Evolutionary conservation across 2,797 vertebrate species (phyloP).

Genomic region (Enteromius anoplus): DNA sequence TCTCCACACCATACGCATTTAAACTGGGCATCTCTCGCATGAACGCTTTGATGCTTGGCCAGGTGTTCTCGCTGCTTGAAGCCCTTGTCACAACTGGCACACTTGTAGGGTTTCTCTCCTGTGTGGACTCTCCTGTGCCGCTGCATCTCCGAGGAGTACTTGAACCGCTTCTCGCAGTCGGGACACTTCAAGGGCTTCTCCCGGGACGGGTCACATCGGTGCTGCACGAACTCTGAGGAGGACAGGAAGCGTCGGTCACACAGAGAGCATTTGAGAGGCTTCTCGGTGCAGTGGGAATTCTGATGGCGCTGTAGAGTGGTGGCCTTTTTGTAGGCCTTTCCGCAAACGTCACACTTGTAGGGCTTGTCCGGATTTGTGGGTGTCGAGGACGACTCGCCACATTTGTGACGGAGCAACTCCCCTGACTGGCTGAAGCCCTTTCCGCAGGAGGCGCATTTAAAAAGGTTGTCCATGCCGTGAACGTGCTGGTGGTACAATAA

Average conservation of each 20-base stretch:
- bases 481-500: constrained; percentile 97
- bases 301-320: constrained; percentile 96
- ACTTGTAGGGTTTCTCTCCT: constrained; percentile 96
- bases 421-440: constrained; percentile 97
- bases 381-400: constrained; percentile 76
- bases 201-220: constrained; percentile 91
- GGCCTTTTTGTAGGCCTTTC: constrained; percentile 95
- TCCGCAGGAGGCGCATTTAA: constrained; percentile 97
- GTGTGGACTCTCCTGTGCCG: constrained; percentile 94
- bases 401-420: constrained; percentile 94
- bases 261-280: constrained; percentile 94
- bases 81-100: constrained; percentile 92
- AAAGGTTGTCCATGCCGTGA: constrained; percentile 95
- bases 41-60: constrained; percentile 93
- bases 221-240: constrained; percentile 96
- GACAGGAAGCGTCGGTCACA: constrained; percentile 97
- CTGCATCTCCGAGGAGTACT: constrained; percentile 95
- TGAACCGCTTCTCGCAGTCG: constrained; percentile 97
- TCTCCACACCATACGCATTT: constrained; percentile 98
- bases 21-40: constrained; percentile 94
- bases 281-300: constrained; percentile 91
- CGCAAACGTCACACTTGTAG: constrained; percentile 93
- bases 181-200: constrained; percentile 97
- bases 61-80: constrained; percentile 98
- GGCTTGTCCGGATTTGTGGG: constrained; percentile 85